Percentiles rank a stretch among this genome's conserved stretches.
These are phyloP conservation scores for Lomographa bimaculata DNA, from an alignment of 2,888 invertebrate species.

Conservation along the genomic window DNA sequence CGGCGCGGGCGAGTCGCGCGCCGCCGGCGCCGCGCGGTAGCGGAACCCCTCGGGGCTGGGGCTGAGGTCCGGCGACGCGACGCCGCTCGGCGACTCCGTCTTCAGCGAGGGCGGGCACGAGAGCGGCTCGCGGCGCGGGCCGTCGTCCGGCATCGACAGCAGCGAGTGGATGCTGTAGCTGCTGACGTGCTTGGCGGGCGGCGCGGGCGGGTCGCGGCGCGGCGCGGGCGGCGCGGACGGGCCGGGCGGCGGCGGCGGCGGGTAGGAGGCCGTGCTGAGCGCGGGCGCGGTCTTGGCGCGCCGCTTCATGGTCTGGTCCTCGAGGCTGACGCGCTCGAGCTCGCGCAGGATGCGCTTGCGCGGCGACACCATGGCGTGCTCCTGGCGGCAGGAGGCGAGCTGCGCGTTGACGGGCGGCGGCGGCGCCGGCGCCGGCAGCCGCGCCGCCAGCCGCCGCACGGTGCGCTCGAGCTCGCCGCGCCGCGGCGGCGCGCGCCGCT, in stretches of 20 bases:
- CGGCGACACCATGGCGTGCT: conserved; percentile 88
- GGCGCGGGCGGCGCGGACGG: conserved; percentile 45
- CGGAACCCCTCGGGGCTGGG: conserved; percentile 72
- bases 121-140: conserved; percentile 67
- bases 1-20: conserved; percentile 63
- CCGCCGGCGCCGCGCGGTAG: conserved; percentile 61
- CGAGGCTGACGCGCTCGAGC: conserved; percentile 89
- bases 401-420: conserved; percentile 67
- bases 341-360: conserved; percentile 92
- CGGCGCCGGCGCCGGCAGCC: conserved; percentile 57
- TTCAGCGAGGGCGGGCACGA: conserved; percentile 62
- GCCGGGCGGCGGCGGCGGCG: conserved; percentile 46
- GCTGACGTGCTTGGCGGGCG: conserved; percentile 81
- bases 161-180: conserved; percentile 94
- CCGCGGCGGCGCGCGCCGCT: conserved; percentile 61
- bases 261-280: conserved; percentile 65
- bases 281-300: conserved; percentile 77
- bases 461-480: conserved; percentile 61
- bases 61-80: conserved; percentile 69
- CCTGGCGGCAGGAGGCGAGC: conserved; percentile 71
- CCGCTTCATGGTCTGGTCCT: conserved; percentile 86
- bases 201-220: conserved; percentile 43
- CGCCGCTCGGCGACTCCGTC: conserved; percentile 69
- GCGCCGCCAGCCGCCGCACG: conserved; percentile 66
- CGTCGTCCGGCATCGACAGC: conserved; percentile 86